These are phyloP conservation scores for Podarcis cretensis DNA, from an alignment of 2,113 vertebrate genomes.

Conservation along the genomic window DNA sequence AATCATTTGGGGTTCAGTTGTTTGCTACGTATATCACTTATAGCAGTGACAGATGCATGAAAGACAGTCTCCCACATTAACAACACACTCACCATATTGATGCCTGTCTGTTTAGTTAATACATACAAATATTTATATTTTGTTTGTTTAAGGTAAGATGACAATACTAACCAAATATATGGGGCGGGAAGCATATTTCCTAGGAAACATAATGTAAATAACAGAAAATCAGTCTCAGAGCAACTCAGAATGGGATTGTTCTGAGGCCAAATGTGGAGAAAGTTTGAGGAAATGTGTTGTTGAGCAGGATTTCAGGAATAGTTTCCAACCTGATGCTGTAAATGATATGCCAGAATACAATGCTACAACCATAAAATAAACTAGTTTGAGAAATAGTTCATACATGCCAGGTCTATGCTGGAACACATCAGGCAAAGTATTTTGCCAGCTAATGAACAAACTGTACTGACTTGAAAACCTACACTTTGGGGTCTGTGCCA, in stretches of 20 bases:
- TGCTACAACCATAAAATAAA: conserved; percentile 48
- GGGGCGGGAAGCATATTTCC: background rate
- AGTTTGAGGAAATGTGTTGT: background rate
- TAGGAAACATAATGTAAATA: background rate
- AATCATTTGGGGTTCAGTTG: background rate
- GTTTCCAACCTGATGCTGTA: background rate
- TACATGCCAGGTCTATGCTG: background rate
- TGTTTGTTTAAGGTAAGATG: background rate
- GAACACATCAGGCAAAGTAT: background rate
- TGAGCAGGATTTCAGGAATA: background rate
- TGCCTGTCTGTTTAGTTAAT: no score
- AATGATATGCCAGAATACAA: background rate
- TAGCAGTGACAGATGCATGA: background rate
- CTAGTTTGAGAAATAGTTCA: conserved; percentile 32
- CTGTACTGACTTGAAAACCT: background rate
- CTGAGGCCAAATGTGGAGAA: background rate
- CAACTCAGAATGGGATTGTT: background rate
- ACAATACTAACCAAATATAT: background rate
- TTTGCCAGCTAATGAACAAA: background rate
- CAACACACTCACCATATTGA: background rate
- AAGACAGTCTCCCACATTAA: background rate
- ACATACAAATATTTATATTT: background rate
- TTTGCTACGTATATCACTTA: background rate
- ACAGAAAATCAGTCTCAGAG: background rate
- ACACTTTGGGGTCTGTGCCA: background rate